Percentiles rank a stretch among this genome's conserved stretches.
Evolutionary conservation across 1,140 invertebrate species (phyloP).

Genomic region (Scaptomyza montana): DNA sequence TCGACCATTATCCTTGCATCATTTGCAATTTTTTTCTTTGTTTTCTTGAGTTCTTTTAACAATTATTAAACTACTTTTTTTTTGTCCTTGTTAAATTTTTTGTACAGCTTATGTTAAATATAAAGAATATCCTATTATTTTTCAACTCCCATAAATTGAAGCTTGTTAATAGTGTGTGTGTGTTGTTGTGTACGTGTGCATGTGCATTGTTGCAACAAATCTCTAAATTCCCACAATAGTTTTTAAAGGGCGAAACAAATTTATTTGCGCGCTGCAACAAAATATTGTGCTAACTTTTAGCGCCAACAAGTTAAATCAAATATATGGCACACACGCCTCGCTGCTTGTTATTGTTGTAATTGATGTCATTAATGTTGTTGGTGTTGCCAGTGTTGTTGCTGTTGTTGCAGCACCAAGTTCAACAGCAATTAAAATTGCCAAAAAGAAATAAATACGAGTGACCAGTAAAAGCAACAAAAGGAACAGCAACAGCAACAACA

Average conservation of each 20-base stretch:
- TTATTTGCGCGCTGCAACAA: slow-evolving; percentile 68
- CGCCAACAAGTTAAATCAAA: slow-evolving; percentile 81
- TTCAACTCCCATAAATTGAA: slow-evolving; percentile 56
- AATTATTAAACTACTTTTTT: too few species aligned
- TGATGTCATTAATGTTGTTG: slow-evolving; percentile 53
- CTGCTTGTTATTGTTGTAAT: slow-evolving; percentile 42
- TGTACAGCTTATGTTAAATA: too few species aligned
- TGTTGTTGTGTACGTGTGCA: neutral
- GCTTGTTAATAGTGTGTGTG: neutral
- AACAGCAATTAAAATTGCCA: slow-evolving; percentile 74
- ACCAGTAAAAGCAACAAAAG: slow-evolving; percentile 37
- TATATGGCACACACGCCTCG: slow-evolving; percentile 54
- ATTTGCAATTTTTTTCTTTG: too few species aligned
- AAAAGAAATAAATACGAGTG: slow-evolving; percentile 40
- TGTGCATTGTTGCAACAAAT: slow-evolving; percentile 52
- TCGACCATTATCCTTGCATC: too few species aligned
- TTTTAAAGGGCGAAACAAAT: slow-evolving; percentile 73
- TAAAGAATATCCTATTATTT: neutral
- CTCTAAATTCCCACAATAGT: slow-evolving; percentile 79
- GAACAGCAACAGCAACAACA: slow-evolving; percentile 36
- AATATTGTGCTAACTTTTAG: slow-evolving; percentile 63
- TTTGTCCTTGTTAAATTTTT: too few species aligned
- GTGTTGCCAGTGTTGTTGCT: slow-evolving; percentile 35
- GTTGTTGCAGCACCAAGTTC: slow-evolving; percentile 60
- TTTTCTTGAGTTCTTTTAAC: too few species aligned